Evolutionary conservation across 1,140 invertebrate species (phyloP).

Genomic region (Drosophila miranda): DNA sequence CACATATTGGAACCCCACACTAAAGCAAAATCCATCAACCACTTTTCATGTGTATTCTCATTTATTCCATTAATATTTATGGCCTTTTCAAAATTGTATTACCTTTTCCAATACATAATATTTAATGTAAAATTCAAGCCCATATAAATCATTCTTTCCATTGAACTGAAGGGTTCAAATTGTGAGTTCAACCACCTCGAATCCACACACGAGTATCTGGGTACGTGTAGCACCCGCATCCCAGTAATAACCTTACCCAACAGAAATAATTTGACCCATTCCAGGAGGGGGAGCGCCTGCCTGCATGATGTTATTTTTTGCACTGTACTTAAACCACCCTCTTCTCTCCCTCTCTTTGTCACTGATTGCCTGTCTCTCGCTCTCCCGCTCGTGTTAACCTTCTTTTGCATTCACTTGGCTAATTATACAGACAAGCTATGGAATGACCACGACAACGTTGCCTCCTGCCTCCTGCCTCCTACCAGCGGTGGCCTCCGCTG

Average conservation of each 20-base stretch:
- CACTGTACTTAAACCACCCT: conserved; percentile 13
- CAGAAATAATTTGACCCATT: conserved; percentile 16
- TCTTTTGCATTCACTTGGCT: conserved; percentile 28
- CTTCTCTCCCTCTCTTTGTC: neutral
- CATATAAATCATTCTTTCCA: neutral
- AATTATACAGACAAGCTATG: conserved; percentile 27
- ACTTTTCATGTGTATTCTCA: too few species aligned
- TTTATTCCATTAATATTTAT: too few species aligned
- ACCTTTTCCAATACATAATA: too few species aligned
- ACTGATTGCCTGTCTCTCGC: too few species aligned
- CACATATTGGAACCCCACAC: too few species aligned
- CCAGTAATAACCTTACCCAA: conserved; percentile 28
- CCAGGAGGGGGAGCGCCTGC: neutral
- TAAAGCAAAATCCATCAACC: too few species aligned
- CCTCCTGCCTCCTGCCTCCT: neutral
- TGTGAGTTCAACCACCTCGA: conserved; percentile 27
- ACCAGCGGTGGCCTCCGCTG: neutral
- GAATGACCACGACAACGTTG: conserved; percentile 18
- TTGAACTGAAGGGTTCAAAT: neutral
- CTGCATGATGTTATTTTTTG: conserved; percentile 23
- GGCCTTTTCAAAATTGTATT: too few species aligned
- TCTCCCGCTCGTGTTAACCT: neutral
- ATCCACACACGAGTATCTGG: neutral
- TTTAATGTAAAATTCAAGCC: too few species aligned
- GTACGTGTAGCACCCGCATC: conserved; percentile 17